Conservation (phyloP, 2,113 vertebrate species). For the Dicentrarchus labrax region DNA sequence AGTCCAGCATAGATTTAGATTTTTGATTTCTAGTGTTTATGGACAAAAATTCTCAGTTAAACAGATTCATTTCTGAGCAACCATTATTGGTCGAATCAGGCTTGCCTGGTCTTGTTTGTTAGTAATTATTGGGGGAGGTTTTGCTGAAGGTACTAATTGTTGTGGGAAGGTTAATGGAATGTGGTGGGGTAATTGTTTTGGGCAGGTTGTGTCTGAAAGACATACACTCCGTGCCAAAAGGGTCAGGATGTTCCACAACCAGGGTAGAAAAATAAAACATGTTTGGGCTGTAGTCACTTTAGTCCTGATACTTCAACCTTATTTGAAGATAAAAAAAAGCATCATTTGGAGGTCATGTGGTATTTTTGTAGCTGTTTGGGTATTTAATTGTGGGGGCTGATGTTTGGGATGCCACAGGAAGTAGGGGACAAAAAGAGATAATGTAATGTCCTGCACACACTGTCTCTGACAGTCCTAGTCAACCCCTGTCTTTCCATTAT, state of each 20-base stretch:
- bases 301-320: neutral
- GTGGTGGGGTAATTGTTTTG: constrained; percentile 32
- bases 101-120: constrained; percentile 34
- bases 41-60: neutral
- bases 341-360: neutral
- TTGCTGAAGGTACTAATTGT: constrained; percentile 23
- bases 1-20: neutral
- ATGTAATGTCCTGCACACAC: no score
- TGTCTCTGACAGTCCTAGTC: no score
- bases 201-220: constrained; percentile 22
- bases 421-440: neutral
- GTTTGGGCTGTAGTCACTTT: neutral
- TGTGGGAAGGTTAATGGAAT: constrained; percentile 29
- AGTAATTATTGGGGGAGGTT: no score
- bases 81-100: neutral
- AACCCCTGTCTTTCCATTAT: no score
- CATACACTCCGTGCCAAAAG: neutral
- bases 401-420: neutral
- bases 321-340: neutral
- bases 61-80: neutral
- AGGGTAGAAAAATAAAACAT: constrained; percentile 6
- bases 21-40: neutral
- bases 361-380: neutral
- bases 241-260: constrained; percentile 27
- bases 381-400: neutral